Conservation (phyloP, 2,888 invertebrate genomes). For the Apoderus coryli region DNA sequence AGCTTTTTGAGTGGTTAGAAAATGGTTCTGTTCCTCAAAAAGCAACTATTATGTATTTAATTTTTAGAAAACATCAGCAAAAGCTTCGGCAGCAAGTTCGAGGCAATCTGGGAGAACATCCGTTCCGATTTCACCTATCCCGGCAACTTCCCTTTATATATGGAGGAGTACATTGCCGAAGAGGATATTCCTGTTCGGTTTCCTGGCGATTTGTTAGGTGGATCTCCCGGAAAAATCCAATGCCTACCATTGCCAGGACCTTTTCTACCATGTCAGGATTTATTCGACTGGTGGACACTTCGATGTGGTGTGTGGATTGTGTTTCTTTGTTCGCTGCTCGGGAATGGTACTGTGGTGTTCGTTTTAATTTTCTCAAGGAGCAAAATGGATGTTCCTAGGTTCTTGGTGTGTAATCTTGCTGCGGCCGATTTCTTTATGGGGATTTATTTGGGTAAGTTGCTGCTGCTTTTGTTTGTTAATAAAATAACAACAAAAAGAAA, state of each 20-base stretch:
- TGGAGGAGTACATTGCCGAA: slow-evolving; percentile 59
- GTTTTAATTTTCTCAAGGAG: slow-evolving; percentile 81
- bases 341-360: slow-evolving; percentile 91
- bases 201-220: slow-evolving; percentile 21
- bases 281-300: slow-evolving; percentile 96
- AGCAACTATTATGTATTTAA: slow-evolving; percentile 5
- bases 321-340: slow-evolving; percentile 85
- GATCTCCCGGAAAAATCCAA: slow-evolving; percentile 39
- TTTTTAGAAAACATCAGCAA: slow-evolving; percentile 55
- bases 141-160: slow-evolving; percentile 51
- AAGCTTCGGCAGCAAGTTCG: slow-evolving; percentile 55
- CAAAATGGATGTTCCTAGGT: slow-evolving; percentile 92
- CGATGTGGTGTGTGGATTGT: slow-evolving; percentile 96
- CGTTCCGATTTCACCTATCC: slow-evolving; percentile 56
- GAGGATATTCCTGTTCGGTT: slow-evolving; percentile 33
- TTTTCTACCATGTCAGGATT: slow-evolving; percentile 87
- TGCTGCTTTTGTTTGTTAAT: too few species aligned
- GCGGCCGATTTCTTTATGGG: slow-evolving; percentile 98
- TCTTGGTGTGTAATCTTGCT: slow-evolving; percentile 91
- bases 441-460: slow-evolving; percentile 64
- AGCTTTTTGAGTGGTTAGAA: too few species aligned
- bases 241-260: slow-evolving; percentile 83
- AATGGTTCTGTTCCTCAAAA: too few species aligned
- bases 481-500: too few species aligned
- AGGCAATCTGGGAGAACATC: slow-evolving; percentile 54